phyloP scores from a whole-genome alignment of 2,797 vertebrate genomes.

The Limnodromus scolopaceus region DNA sequence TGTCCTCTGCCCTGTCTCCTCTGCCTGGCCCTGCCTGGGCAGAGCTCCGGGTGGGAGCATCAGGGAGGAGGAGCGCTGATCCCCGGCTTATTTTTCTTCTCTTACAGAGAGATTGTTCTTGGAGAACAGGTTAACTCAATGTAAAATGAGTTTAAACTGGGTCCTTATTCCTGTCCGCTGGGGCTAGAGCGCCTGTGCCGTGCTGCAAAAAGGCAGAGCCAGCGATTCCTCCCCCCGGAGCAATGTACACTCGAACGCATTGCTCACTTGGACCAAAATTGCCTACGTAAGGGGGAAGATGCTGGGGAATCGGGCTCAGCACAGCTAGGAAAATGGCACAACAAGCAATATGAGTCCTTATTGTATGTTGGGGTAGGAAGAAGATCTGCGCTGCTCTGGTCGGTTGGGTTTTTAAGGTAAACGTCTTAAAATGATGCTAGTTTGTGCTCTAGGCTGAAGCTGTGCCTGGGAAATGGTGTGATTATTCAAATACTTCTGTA shows the following conservation, averaged over 20 bases:
- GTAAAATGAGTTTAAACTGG: background rate
- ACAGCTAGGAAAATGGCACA: background rate
- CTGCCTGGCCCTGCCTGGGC: background rate
- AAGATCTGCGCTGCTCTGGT: background rate
- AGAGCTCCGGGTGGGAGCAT: background rate
- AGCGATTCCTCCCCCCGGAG: background rate
- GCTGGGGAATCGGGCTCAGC: background rate
- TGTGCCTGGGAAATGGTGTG: background rate
- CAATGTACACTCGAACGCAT: accelerated
- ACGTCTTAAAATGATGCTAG: accelerated
- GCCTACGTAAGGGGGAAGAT: background rate
- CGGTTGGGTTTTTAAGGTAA: background rate
- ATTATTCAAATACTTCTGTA: background rate
- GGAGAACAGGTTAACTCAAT: background rate
- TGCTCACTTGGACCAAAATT: background rate
- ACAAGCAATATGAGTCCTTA: background rate
- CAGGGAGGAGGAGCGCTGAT: background rate
- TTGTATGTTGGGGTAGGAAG: background rate
- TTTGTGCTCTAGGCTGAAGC: background rate
- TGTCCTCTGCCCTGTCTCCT: background rate
- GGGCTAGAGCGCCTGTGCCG: background rate
- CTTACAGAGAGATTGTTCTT: background rate
- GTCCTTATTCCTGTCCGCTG: background rate
- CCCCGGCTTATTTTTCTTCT: accelerated
- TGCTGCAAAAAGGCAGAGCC: background rate